Conservation (phyloP, 1,140 invertebrate species). For the Zaprionus gabonicus region DNA sequence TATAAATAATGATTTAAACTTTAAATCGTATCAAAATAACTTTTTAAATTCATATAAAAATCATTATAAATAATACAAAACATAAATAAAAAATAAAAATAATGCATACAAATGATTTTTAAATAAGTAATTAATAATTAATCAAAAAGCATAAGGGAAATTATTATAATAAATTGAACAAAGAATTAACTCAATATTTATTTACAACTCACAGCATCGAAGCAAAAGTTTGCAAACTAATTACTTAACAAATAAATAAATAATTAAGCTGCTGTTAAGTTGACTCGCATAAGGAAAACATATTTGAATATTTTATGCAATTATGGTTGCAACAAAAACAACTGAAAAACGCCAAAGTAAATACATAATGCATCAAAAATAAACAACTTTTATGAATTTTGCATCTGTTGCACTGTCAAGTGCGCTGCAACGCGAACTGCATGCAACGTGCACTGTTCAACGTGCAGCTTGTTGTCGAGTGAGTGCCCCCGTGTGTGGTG, state of each 20-base stretch:
- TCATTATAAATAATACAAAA: background rate
- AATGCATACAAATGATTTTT: background rate
- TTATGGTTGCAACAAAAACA: background rate
- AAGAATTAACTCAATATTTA: conserved; percentile 1
- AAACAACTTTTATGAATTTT: conserved; percentile 8
- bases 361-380: background rate
- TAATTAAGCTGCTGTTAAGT: background rate
- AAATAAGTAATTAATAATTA: background rate
- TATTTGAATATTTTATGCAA: conserved; percentile 8
- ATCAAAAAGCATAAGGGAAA: background rate
- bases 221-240: background rate
- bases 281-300: background rate
- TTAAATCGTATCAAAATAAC: background rate
- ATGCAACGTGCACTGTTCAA: conserved; percentile 1
- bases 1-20: background rate
- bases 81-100: background rate
- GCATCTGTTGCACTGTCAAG: conserved; percentile 43
- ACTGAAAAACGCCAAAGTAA: background rate
- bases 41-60: background rate
- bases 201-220: background rate
- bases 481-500: conserved; percentile 10
- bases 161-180: background rate
- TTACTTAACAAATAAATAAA: conserved; percentile 1
- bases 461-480: background rate
- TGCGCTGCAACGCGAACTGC: conserved; percentile 17